Evolutionary conservation across 2,113 vertebrate species (phyloP).

Genomic region (Paracanthobrama guichenoti): DNA sequence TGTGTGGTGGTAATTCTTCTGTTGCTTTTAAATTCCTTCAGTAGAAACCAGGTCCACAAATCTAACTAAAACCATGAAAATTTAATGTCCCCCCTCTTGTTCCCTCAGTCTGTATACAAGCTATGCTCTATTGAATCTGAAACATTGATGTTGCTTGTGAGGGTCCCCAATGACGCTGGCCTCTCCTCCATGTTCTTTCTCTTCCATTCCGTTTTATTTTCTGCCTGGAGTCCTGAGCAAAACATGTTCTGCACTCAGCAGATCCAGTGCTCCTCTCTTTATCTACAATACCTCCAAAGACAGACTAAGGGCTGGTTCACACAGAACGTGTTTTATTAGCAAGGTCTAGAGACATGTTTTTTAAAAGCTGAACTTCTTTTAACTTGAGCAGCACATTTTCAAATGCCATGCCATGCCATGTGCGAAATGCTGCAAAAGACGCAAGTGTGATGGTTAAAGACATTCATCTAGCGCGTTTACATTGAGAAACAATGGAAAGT

Average conservation of each 20-base stretch:
- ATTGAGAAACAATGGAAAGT: too few relatives aligned
- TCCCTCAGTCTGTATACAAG: slow-evolving; percentile 23
- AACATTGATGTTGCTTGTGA: slow-evolving; percentile 31
- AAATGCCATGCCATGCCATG: too few relatives aligned
- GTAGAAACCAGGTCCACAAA: background rate
- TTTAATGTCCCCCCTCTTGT: slow-evolving; percentile 11
- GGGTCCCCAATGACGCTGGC: background rate
- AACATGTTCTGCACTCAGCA: background rate
- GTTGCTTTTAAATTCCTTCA: slow-evolving; percentile 24
- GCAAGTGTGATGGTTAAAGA: too few relatives aligned
- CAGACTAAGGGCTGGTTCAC: background rate
- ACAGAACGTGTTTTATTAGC: too few relatives aligned
- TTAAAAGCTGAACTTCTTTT: too few relatives aligned
- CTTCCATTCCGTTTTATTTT: background rate
- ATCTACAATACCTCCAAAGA: background rate
- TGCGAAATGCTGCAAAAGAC: too few relatives aligned
- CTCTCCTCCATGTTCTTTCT: background rate
- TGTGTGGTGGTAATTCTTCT: background rate
- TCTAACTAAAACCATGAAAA: slow-evolving; percentile 29
- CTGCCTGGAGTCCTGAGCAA: background rate
- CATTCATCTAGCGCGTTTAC: too few relatives aligned
- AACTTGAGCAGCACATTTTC: too few relatives aligned
- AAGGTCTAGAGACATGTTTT: too few relatives aligned
- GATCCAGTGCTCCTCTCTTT: background rate
- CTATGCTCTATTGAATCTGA: slow-evolving; percentile 37